Base-by-base conservation (phyloP, 2,888 invertebrate species). In the Dorcus hopei region DNA sequence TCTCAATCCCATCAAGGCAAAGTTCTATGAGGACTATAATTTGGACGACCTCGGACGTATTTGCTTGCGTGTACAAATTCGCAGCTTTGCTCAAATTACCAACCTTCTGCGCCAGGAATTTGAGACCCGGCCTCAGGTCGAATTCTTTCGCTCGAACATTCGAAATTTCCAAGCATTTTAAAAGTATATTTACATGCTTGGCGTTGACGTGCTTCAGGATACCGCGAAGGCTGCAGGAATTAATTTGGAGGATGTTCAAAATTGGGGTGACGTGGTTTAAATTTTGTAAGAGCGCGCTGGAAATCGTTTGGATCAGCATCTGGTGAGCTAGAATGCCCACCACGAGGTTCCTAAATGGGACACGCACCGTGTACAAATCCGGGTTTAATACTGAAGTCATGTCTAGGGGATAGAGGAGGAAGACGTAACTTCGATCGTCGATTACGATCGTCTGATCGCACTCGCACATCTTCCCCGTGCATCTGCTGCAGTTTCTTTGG, bases 21-120 rank as follows among this genome's bases (percentile, higher is more conserved):
- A 95, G 83, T 73, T 96, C 94, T 39, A 95, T 89, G 42, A 95
- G 79, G 1, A 93, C 87, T 60, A 95, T 91, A 52, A 92, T 88
- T 77, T 92, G 91, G 16, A 95, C 90, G 42, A 95, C 89, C 89
- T 95, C 94, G 0, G 95, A 91, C 0, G 94, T 93, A 38, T 94
- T 93, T 8, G 95, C 93, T 79, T 95, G 95, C 60, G 91, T 91
- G 74, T 94, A 95, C n/a, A 95, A 81, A 78, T 94, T 95, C 1
- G 95, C 93, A 3, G 93, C 92, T 68, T 90, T 86, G 59, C 90
- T 90, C 63, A 93, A 83, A 72, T 90, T 91, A 0, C 91, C 92
- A 0, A 95, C 94, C 81, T 96, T 96, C 77, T 97, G 96, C 62
- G 95, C 87, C 3, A 97, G 84, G 76, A 97, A 96, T 77, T 97